phyloP scores from a whole-genome alignment of 2,888 invertebrate species.

The Seladonia tumulorum region DNA sequence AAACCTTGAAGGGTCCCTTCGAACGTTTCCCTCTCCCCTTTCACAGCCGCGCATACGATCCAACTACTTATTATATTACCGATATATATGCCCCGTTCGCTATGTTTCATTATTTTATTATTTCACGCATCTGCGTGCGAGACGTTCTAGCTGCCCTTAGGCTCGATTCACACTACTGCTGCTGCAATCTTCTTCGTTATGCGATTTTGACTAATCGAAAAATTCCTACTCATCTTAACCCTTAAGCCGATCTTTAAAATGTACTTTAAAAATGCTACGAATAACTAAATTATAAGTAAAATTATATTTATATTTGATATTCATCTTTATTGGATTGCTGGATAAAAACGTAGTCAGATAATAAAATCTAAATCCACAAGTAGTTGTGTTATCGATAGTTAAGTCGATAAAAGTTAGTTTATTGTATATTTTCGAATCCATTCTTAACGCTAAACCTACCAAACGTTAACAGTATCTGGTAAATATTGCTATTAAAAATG shows the following conservation, averaged over 20 bases:
- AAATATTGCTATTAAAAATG: too few species aligned
- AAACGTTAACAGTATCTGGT: too few species aligned
- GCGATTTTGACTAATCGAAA: too few species aligned
- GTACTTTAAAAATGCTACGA: neutral
- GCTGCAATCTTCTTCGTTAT: neutral
- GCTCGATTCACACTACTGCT: conserved; percentile 16
- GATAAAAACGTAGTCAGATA: too few species aligned
- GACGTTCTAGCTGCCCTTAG: neutral
- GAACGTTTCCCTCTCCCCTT: conserved; percentile 10
- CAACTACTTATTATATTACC: conserved; percentile 62
- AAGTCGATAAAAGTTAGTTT: too few species aligned
- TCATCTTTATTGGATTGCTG: too few species aligned
- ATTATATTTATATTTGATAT: neutral
- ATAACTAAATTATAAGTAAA: neutral
- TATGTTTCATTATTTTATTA: conserved; percentile 52
- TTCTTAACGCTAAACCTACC: too few species aligned
- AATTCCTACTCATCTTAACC: neutral
- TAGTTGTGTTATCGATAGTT: too few species aligned
- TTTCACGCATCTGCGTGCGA: conserved; percentile 28
- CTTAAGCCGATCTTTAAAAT: neutral
- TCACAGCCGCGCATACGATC: conserved; percentile 33
- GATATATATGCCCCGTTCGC: conserved; percentile 35
- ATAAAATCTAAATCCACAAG: too few species aligned
- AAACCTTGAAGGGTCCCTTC: conserved; percentile 3
- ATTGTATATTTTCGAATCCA: too few species aligned